Evolutionary conservation across 2,888 invertebrate genomes (phyloP), one percentile per base, ranked within the genome.

Genomic region (Gymnosoma rotundatum): DNA sequence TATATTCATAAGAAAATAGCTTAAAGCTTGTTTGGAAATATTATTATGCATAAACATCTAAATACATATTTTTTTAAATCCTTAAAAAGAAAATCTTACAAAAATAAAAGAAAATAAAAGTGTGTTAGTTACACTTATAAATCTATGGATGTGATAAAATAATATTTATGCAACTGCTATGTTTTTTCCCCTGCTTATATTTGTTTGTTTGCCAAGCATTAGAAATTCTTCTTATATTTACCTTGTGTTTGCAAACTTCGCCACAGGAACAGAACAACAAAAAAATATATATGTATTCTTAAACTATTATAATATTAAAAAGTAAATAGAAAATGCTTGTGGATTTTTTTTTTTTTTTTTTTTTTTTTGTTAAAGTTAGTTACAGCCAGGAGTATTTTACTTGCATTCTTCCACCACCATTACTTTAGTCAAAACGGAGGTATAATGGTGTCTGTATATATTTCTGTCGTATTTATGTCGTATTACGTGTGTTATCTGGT

Each of bases 131-230:
- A 18, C 18, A 58, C 16, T 38, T n/a, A 20, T 52, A 38, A 52
- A 54, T 66, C 38, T 67, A 14, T 21, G 16, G 32, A 56, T 69
- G 74, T 64, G 69, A 78, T 83, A 78, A 78, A 83, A 63, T 83
- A 74, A 83, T 82, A 76, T 76, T 82, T 82, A 76, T 72, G 66
- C 82, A 82, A 72, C 48, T 76, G 76, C 36, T 70, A 21, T 54
- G 32, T 60, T 64, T 20, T 54, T 50, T 50, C 32, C 32, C 32
- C 32, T 8, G 25, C 8, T 32, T 32, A 32, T 32, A 9, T 50
- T 12, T 60, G 0, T 20, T 61, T 18, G 54, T 50, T 52, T 52
- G 6, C n/a, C n/a, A 38, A 50, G 42, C 38, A n/a, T 66, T 5
- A 42, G 4, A 38, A 50, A 52, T 42, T 52, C 61, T 52, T 38